Base-by-base conservation (phyloP, 2,797 vertebrate species). In the Hirundo rustica region DNA sequence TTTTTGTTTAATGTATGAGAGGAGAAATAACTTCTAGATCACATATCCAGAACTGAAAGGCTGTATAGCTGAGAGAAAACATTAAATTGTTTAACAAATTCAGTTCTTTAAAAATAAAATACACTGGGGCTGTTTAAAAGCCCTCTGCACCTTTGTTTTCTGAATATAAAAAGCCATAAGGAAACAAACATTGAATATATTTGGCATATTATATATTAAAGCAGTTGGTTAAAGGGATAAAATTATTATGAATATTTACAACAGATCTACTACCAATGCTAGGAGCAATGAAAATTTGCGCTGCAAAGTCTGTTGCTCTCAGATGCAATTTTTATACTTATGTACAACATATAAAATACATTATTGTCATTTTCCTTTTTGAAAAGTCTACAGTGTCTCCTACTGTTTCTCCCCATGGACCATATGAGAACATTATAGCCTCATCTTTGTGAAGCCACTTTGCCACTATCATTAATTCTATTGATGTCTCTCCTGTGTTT, bases 171-270 rank as follows among this genome's bases (percentile, higher is more conserved):
- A 93, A 88, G 12, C 7, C 5, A 3, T 34, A 72, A 91, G 32
- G 78, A 95, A 96, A 87, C 20, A 89, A 93, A 76, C 11, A 90
- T 86, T 96, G 84, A 87, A 79, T 84, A 67, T 79, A 44, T 93
- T 92, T 92, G 61, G 23, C 47, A 70, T 92, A 65, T 60, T 78
- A 73, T 85, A 77, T 76, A 77, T 83, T 94, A 93, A 94, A 87
- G 38, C 54, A 89, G 55, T 93, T 94, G 75, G 57, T 89, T 94
- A 70, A 32, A 74, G 67, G 74, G 70, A 89, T 88, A 82, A 92
- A 92, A 91, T 81, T 74, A 25, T 92, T 79, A 76, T 95, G 72
- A 95, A 96, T 96, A 96, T 96, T 95, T 96, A 81, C 90, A 93
- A 77, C 53, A 83, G 23, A 25, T 82, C 50, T 77, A 50, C 34